phyloP scores from a whole-genome alignment of 2,113 vertebrate genomes.

The Chamaetylas fuelleborni region DNA sequence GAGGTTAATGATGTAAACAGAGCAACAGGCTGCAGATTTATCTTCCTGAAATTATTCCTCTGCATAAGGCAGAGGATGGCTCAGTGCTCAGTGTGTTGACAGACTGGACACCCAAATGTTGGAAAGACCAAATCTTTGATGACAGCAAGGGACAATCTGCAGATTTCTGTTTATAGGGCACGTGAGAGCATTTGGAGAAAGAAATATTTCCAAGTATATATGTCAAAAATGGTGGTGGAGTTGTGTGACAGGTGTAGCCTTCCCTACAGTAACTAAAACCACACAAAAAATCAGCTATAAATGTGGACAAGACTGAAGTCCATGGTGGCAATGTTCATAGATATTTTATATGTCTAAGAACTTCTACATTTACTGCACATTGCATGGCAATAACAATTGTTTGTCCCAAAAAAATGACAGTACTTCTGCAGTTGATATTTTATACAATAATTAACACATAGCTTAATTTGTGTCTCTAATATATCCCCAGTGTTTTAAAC shows the following conservation, averaged over 20 bases:
- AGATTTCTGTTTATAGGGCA: not conserved
- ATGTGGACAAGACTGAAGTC: not conserved
- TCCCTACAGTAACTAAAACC: not conserved
- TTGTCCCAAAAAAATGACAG: not conserved
- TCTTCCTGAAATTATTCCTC: not conserved
- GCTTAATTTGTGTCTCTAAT: not conserved
- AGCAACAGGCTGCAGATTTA: not conserved
- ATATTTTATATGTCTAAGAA: not conserved
- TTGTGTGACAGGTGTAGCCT: not conserved
- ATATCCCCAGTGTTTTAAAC: not conserved
- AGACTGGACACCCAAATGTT: not conserved
- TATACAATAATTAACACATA: not conserved
- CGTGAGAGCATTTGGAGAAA: not conserved
- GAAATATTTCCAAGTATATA: not conserved
- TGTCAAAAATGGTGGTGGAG: not conserved
- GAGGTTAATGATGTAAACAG: not conserved
- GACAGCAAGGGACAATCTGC: not conserved
- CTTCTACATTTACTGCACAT: rapidly evolving
- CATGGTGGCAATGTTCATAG: not conserved
- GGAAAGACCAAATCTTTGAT: not conserved
- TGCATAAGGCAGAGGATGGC: not conserved
- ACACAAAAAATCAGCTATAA: not conserved
- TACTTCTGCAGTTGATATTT: not conserved
- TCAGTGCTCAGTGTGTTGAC: not conserved
- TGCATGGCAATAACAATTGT: too few species aligned